Evolutionary conservation across 2,888 invertebrate genomes (phyloP), one percentile per base, ranked within the genome.

Genomic region (Pyralis farinalis): DNA sequence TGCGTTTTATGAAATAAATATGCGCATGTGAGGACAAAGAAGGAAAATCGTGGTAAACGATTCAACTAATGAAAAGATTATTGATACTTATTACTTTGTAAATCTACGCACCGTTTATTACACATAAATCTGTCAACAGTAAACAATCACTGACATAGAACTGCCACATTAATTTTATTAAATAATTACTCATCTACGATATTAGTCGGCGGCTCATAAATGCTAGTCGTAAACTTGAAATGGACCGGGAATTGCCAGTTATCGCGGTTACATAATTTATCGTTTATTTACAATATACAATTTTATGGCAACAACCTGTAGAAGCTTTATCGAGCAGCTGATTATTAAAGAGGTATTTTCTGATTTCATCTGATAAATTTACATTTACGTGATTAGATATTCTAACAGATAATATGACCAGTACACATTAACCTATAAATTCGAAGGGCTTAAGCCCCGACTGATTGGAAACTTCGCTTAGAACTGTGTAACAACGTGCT

Each of bases 231-330:
- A 64, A 69, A 63, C 51, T 51, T 35, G 36, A 57, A 47, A 60
- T 53, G 50, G 44, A 58, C 47, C 52, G 57, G 50, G 46, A 58
- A 58, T 56, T 48, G 44, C 46, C 52, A 55, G 56, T 65, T 60
- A 65, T 61, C 51, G 57, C 49, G 47, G 51, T 63, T 63, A 53
- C 50, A 58, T 59, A 59, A 66, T 68, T 63, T 63, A 71, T 65
- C 58, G 50, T 64, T 66, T 67, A 71, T 71, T 70, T 68, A 69
- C 61, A 65, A 59, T 46, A 60, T 60, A 50, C 46, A 48, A 46
- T 51, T 64, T 71, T 63, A 67, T 59, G 54, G 56, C 52, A 51
- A 55, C 50, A 52, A 43, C 48, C 51, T 47, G 51, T 53, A 46
- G 47, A 51, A 54, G 52, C 54, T 55, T 55, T 51, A 71, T 63